Evolutionary conservation across 2,888 invertebrate species (phyloP), one percentile per base, ranked within the genome.

Genomic region (Antheraea assamensis): DNA sequence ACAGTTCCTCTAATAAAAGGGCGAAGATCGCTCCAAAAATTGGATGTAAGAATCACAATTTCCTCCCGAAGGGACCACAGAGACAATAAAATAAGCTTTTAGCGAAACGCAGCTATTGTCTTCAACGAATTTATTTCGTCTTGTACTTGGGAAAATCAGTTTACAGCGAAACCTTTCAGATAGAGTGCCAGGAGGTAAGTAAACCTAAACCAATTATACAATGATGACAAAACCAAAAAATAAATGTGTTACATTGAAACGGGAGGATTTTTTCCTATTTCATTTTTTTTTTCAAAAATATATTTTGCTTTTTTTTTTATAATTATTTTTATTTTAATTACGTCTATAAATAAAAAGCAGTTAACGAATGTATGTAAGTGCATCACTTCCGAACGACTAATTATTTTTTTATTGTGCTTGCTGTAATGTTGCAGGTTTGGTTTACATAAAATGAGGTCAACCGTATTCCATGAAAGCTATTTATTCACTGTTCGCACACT

Each of bases 191-290:
- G 77, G 81, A 82, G 83, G 80, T 78, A 83, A 81, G 84, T 81
- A 85, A 87, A 87, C 85, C 84, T 88, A 89, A 91, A 87, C 80
- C 83, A 89, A 91, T 92, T 90, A 90, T 82, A 82, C 75, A 72
- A 73, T 75, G 77, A 74, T 78, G 76, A 79, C 75, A 79, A 77
- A 82, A 79, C 78, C 79, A 79, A 64, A 49, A 58, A 47, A 21
- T 49, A 70, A 70, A 70, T 21, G 64, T 66, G 27, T 17, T 31
- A 27, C 64, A 64, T 17, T 30, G 3, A 30, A 21, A 27, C 35
- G 35, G 64, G 2, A 61, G 24, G 15, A 2, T 61, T 17, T 61
- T 27, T 7, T 61, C 17, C 27, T 61, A 61, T 17, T 52, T 21
- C 5, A 52, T 1, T 21, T 52, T 21, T 52, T 52, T 3, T 21